A percentile compares a stretch with the other conserved stretches of the same genome.
Evolutionary conservation across 2,797 vertebrate genomes (phyloP).

Genomic region (Vipera latastei): DNA sequence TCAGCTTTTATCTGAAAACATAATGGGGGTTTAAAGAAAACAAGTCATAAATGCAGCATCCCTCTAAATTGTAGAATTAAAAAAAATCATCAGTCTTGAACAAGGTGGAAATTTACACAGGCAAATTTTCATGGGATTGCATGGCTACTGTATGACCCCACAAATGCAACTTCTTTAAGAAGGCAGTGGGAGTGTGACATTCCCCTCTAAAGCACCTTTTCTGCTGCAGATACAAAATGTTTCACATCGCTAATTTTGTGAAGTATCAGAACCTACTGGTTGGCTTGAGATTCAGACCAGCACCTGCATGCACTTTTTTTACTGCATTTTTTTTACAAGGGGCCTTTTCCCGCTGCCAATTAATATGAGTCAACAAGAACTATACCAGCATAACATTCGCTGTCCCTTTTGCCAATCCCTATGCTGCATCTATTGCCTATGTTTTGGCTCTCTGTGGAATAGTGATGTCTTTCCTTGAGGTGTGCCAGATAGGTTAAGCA

Average conservation of each 20-base stretch:
- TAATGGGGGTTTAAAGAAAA: background rate
- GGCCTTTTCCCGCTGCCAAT: background rate
- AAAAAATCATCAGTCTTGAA: conserved; percentile 8
- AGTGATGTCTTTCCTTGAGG: background rate
- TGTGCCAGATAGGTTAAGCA: background rate
- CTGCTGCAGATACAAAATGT: background rate
- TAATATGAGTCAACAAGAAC: background rate
- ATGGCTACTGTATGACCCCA: background rate
- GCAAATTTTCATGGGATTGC: background rate
- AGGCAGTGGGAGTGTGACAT: background rate
- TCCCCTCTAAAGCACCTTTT: background rate
- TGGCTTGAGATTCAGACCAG: background rate
- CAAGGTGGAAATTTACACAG: background rate
- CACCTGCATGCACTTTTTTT: background rate
- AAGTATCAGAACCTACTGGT: background rate
- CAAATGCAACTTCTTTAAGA: background rate
- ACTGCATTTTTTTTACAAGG: background rate
- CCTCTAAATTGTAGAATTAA: background rate
- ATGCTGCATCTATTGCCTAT: background rate
- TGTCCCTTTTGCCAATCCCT: background rate
- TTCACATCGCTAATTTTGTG: background rate
- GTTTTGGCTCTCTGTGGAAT: background rate
- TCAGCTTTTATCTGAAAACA: background rate
- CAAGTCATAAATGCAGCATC: background rate
- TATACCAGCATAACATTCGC: background rate